Percentiles rank a stretch among this genome's conserved stretches.
Evolutionary conservation across 2,888 invertebrate species (phyloP).

Genomic region (Mellilla xanthometata): DNA sequence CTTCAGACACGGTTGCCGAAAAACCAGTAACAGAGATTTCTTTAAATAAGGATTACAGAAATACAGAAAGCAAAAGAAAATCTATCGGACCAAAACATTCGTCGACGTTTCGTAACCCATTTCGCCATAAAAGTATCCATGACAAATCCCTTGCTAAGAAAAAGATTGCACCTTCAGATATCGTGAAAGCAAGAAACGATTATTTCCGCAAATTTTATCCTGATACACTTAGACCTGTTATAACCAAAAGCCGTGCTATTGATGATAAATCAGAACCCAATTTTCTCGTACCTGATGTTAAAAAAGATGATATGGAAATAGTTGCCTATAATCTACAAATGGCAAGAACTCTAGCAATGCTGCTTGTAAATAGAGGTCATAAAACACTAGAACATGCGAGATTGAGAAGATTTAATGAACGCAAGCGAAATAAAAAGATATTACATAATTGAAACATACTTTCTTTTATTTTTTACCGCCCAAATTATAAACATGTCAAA

Average conservation of each 20-base stretch:
- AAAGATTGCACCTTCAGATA: slow-evolving; percentile 44
- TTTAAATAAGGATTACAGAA: slow-evolving; percentile 1
- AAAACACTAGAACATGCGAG: slow-evolving; percentile 12
- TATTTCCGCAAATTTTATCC: slow-evolving; percentile 57
- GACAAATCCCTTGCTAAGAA: slow-evolving; percentile 28
- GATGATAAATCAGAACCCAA: not conserved
- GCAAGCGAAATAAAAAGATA: slow-evolving; percentile 17
- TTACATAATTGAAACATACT: slow-evolving; percentile 1
- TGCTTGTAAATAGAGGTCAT: slow-evolving; percentile 41
- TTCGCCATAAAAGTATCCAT: not conserved
- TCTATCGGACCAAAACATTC: not conserved
- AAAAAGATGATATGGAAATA: slow-evolving; percentile 8
- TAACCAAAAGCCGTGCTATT: not conserved
- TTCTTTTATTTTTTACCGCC: too few species aligned
- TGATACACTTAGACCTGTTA: slow-evolving; percentile 36
- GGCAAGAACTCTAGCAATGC: slow-evolving; percentile 53
- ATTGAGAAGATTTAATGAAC: slow-evolving; percentile 10
- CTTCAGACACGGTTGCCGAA: slow-evolving; percentile 8
- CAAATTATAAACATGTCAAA: too few species aligned
- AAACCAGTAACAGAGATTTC: not conserved
- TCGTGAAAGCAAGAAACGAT: slow-evolving; percentile 57
- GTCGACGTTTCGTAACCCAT: not conserved
- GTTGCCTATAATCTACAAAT: slow-evolving; percentile 42
- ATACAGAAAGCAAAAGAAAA: slow-evolving; percentile 5
- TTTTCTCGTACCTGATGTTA: slow-evolving; percentile 11